phyloP scores from a whole-genome alignment of 2,888 invertebrate genomes.

The Chymomyza fuscimana region DNA sequence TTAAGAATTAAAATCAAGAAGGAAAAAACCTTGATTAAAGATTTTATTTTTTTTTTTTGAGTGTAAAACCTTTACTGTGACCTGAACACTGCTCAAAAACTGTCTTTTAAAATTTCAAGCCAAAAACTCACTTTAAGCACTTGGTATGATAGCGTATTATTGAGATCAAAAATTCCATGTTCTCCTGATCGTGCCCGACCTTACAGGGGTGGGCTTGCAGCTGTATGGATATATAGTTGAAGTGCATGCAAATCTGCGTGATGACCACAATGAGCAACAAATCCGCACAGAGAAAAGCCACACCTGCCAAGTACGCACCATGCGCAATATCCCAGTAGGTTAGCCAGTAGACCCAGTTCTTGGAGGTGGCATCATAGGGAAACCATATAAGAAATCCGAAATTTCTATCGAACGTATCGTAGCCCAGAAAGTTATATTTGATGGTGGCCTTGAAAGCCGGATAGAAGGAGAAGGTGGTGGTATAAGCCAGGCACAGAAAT shows the following conservation, averaged over 20 bases:
- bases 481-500: slow-evolving; percentile 65
- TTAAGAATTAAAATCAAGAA: no score
- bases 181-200: slow-evolving; percentile 25
- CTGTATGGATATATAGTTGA: slow-evolving; percentile 53
- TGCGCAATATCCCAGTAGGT: slow-evolving; percentile 61
- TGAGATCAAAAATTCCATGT: slow-evolving; percentile 50
- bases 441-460: slow-evolving; percentile 66
- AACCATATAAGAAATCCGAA: slow-evolving; percentile 74
- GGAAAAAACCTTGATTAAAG: no score
- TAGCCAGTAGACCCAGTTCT: slow-evolving; percentile 57
- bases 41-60: no score
- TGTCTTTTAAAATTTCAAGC: no score
- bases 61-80: no score
- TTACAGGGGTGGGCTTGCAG: slow-evolving; percentile 50
- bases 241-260: slow-evolving; percentile 74
- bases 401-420: slow-evolving; percentile 60
- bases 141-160: slow-evolving; percentile 63
- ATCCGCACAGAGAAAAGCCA: slow-evolving; percentile 70
- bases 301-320: slow-evolving; percentile 65
- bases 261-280: slow-evolving; percentile 67
- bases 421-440: slow-evolving; percentile 59
- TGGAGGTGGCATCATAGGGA: slow-evolving; percentile 60
- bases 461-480: slow-evolving; percentile 63
- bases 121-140: slow-evolving; percentile 64
- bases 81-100: no score